Conservation (phyloP, 2,113 vertebrate genomes). For the Sceloporus undulatus region DNA sequence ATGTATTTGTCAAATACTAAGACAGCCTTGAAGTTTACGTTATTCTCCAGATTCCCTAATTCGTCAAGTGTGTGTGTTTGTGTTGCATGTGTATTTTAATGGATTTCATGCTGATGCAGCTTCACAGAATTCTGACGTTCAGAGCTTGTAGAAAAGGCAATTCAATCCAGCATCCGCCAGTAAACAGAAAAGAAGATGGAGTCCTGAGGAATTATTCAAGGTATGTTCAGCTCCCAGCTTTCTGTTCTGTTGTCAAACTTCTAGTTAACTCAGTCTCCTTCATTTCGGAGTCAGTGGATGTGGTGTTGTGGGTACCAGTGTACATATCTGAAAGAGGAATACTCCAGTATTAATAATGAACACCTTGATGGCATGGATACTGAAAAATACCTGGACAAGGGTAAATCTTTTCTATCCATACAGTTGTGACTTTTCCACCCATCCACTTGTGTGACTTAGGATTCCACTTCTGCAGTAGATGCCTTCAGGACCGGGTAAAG, state of each 20-base stretch:
- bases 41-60: conserved; percentile 52
- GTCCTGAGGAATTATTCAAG: conserved; percentile 62
- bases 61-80: conserved; percentile 20
- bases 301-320: conserved; percentile 81
- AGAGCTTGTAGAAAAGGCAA: conserved; percentile 65
- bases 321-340: conserved; percentile 81
- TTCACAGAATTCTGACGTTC: conserved; percentile 58
- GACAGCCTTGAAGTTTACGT: conserved; percentile 48
- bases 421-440: background rate
- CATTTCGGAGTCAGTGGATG: conserved; percentile 79
- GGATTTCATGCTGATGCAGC: conserved; percentile 43
- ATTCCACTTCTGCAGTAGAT: too few species aligned
- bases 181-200: conserved; percentile 51
- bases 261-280: conserved; percentile 74
- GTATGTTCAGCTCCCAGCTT: conserved; percentile 75
- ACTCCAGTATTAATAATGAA: conserved; percentile 40
- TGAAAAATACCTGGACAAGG: background rate
- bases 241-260: conserved; percentile 78
- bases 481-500: too few species aligned
- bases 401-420: background rate
- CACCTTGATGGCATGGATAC: background rate
- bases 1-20: conserved; percentile 47
- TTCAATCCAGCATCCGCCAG: conserved; percentile 63
- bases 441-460: background rate
- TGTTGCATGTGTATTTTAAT: background rate